Percentiles rank a stretch among this genome's conserved stretches.
These are phyloP conservation scores for Manacus vitellinus DNA, from an alignment of 2,113 vertebrate species.

Conservation along the genomic window DNA sequence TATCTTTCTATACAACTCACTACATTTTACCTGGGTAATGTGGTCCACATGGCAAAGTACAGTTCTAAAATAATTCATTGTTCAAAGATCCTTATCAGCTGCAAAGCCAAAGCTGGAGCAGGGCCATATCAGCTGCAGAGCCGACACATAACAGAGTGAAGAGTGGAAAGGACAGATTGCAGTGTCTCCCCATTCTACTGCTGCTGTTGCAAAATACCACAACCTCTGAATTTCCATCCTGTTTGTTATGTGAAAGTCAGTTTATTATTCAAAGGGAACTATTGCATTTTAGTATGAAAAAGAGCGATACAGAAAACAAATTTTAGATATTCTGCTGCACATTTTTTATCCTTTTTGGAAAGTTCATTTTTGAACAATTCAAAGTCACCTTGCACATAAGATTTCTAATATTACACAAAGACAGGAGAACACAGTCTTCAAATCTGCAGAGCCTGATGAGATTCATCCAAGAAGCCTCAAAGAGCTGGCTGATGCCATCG, in stretches of 20 bases:
- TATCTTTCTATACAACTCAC: conserved; percentile 17
- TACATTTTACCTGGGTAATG: neutral
- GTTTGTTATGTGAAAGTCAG: neutral
- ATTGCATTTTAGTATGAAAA: neutral
- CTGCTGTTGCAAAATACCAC: conserved; percentile 17
- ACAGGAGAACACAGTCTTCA: neutral
- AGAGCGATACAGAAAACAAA: neutral
- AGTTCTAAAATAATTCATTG: conserved; percentile 29
- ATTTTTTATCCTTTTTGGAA: neutral
- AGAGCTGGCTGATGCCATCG: neutral
- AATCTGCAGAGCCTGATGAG: neutral
- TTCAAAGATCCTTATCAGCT: conserved; percentile 33
- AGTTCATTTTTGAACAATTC: neutral
- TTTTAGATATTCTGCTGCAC: neutral
- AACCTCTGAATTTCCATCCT: neutral
- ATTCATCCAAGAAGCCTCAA: neutral
- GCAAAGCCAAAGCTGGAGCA: conserved; percentile 31
- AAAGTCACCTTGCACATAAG: neutral
- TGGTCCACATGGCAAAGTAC: conserved; percentile 1
- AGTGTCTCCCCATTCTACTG: neutral
- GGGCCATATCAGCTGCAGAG: conserved; percentile 29
- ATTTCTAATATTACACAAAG: neutral
- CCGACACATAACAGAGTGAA: neutral
- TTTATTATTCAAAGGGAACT: conserved; percentile 17
- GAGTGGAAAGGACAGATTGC: conserved; percentile 26